Conservation (phyloP, 1,140 invertebrate species). For the Aphis gossypii region DNA sequence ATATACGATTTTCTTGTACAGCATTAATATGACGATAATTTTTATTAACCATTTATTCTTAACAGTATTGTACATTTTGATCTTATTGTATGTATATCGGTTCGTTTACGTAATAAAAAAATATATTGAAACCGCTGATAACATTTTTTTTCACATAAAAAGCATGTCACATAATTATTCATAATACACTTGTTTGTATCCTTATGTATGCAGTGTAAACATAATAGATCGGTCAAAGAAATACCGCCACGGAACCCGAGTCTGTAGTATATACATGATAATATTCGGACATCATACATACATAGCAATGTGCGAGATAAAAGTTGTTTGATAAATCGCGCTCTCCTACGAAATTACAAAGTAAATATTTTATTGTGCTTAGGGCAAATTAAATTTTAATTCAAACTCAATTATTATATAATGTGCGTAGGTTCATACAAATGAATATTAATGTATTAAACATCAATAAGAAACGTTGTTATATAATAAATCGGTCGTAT, state of each 20-base stretch:
- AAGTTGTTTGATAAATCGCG: conserved; percentile 32
- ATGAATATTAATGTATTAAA: neutral
- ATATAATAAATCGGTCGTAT: neutral
- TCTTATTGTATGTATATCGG: conserved; percentile 9
- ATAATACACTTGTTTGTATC: conserved; percentile 33
- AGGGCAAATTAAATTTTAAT: conserved; percentile 7
- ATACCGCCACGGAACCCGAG: neutral
- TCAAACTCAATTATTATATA: conserved; percentile 11
- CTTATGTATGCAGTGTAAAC: conserved; percentile 3
- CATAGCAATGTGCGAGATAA: conserved; percentile 12
- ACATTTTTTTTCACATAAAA: neutral
- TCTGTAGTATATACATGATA: neutral
- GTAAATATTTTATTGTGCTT: conserved; percentile 12
- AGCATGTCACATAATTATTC: neutral
- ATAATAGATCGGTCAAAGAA: conserved; percentile 27
- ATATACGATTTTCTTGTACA: neutral
- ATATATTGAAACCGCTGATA: neutral
- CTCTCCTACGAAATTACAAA: conserved; percentile 12
- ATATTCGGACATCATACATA: neutral
- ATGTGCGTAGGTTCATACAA: neutral
- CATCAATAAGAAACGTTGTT: neutral
- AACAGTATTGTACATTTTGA: conserved; percentile 22
- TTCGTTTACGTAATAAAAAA: conserved; percentile 21
- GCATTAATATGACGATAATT: neutral
- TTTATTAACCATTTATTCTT: neutral